Evolutionary conservation across 2,113 vertebrate species (phyloP).

Genomic region (Lepus europaeus): DNA sequence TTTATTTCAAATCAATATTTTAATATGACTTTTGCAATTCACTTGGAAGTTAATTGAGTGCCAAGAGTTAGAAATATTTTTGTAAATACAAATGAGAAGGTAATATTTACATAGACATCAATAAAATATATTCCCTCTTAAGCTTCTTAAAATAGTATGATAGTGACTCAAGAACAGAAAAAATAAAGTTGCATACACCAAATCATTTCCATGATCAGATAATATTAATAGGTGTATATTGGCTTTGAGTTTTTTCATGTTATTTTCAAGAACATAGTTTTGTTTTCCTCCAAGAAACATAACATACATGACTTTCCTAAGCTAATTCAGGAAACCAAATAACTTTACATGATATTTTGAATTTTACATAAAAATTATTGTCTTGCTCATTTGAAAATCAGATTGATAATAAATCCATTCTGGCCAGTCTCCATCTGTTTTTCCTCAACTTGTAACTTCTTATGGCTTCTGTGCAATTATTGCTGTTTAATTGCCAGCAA

Average conservation of each 20-base stretch:
- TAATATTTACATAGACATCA: not conserved
- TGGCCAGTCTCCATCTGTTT: not conserved
- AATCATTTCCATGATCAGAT: not conserved
- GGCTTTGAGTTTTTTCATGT: not conserved
- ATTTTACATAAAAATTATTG: not conserved
- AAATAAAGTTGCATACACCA: not conserved
- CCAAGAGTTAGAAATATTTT: not conserved
- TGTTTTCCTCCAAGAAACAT: not conserved
- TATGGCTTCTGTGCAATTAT: not conserved
- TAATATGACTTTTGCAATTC: not conserved
- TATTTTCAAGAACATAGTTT: not conserved
- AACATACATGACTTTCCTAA: not conserved
- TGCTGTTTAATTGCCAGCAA: not conserved
- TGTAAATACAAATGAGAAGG: not conserved
- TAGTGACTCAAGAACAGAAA: not conserved
- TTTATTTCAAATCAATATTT: not conserved
- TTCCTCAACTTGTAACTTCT: not conserved
- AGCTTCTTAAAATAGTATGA: not conserved
- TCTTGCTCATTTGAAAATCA: conserved; percentile 15
- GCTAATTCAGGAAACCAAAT: not conserved
- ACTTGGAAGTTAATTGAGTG: not conserved
- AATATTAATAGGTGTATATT: not conserved
- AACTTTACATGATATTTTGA: not conserved
- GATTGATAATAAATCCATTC: not conserved
- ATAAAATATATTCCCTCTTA: not conserved